phyloP scores from a whole-genome alignment of 2,113 vertebrate species.

The Ceuthmochares aereus region DNA sequence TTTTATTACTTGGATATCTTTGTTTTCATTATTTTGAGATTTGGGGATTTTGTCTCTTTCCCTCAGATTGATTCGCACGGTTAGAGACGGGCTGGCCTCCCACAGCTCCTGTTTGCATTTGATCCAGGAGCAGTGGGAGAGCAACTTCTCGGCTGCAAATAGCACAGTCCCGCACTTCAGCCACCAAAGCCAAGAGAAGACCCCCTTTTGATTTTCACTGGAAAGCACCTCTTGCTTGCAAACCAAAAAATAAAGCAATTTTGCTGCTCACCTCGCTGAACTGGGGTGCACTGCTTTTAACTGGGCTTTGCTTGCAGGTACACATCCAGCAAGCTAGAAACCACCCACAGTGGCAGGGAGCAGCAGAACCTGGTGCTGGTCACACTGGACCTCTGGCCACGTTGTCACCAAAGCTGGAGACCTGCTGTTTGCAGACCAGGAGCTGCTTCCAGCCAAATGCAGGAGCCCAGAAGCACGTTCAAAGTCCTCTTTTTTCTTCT shows the following conservation, averaged over 20 bases:
- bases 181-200: neutral
- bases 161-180: neutral
- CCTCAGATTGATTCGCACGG: slow-evolving; percentile 57
- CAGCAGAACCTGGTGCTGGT: neutral
- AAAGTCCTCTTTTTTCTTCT: neutral
- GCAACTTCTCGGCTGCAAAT: slow-evolving; percentile 37
- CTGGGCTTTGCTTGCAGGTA: neutral
- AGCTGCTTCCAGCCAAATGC: neutral
- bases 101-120: slow-evolving; percentile 66
- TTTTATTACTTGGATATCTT: slow-evolving; percentile 79
- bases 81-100: slow-evolving; percentile 57
- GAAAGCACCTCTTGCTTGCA: fast-evolving
- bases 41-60: slow-evolving; percentile 77
- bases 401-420: fast-evolving
- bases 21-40: slow-evolving; percentile 83
- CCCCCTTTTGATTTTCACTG: neutral
- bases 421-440: neutral
- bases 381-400: fast-evolving
- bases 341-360: neutral
- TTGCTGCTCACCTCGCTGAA: fast-evolving
- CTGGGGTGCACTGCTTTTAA: neutral
- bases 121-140: slow-evolving; percentile 50
- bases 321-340: neutral
- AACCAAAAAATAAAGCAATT: neutral
- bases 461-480: neutral